Percentiles rank a stretch among this genome's conserved stretches.
These are phyloP conservation scores for Lasioglossum lativentre DNA, from an alignment of 2,888 invertebrate genomes.

Conservation along the genomic window DNA sequence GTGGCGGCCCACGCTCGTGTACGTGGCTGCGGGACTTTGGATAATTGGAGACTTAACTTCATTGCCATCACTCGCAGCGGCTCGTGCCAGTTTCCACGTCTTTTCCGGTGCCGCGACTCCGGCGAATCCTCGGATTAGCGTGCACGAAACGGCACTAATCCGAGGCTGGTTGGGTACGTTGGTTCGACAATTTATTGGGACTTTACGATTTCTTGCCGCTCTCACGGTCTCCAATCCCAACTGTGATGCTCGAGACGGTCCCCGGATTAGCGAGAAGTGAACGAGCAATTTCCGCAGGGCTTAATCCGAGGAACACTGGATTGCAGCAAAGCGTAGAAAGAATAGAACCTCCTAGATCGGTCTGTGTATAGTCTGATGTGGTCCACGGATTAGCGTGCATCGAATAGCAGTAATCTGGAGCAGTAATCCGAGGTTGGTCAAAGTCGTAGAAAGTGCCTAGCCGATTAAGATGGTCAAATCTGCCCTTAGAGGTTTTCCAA, in stretches of 20 bases:
- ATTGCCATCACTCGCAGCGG: constrained; percentile 34
- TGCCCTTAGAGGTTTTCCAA: too few relatives aligned
- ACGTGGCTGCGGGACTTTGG: constrained; percentile 22
- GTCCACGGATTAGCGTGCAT: background rate
- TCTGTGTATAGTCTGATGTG: background rate
- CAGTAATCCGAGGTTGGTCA: background rate
- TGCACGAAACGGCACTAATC: background rate
- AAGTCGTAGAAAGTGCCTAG: too few relatives aligned
- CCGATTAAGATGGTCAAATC: too few relatives aligned
- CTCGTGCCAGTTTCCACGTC: constrained; percentile 18
- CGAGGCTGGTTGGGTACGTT: background rate
- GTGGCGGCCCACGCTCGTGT: background rate
- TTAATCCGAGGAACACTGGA: background rate
- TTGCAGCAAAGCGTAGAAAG: background rate
- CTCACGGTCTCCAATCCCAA: background rate
- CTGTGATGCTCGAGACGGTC: background rate
- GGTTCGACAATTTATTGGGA: background rate
- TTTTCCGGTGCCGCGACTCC: constrained; percentile 51
- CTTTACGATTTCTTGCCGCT: background rate
- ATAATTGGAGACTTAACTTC: constrained; percentile 71
- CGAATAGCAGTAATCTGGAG: background rate
- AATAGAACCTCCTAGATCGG: background rate
- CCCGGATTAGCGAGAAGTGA: background rate
- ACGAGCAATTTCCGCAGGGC: background rate
- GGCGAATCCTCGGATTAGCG: background rate